Conservation (phyloP, 2,888 invertebrate species). For the Bombylius discolor region DNA sequence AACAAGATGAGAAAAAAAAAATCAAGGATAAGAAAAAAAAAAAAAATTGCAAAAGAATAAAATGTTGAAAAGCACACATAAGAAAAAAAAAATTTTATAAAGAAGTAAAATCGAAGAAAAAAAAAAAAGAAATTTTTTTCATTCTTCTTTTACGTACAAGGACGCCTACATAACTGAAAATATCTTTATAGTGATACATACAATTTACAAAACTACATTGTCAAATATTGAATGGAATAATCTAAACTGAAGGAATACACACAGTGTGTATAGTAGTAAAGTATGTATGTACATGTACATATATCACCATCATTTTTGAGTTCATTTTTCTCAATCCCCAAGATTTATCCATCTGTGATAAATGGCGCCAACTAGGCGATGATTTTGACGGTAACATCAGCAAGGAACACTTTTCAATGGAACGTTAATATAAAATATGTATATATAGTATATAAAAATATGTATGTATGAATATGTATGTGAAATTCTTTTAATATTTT, state of each 20-base stretch:
- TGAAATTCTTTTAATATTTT: neutral
- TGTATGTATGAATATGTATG: too few relatives aligned
- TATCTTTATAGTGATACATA: too few relatives aligned
- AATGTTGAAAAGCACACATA: too few relatives aligned
- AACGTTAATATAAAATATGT: too few relatives aligned
- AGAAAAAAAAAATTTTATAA: too few relatives aligned
- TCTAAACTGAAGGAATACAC: neutral
- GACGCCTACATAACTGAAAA: too few relatives aligned
- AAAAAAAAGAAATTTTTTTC: neutral
- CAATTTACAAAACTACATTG: neutral
- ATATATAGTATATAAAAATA: too few relatives aligned
- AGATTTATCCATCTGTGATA: constrained; percentile 25
- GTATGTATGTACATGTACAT: too few relatives aligned
- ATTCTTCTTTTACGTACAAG: neutral
- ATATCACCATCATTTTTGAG: too few relatives aligned
- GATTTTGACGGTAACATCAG: neutral
- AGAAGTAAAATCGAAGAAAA: neutral
- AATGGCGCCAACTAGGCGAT: constrained; percentile 35
- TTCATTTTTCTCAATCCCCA: constrained; percentile 2
- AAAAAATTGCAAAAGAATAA: too few relatives aligned
- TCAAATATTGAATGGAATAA: neutral
- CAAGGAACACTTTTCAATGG: neutral
- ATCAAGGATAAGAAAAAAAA: too few relatives aligned
- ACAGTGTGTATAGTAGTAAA: too few relatives aligned
- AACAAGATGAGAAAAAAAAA: neutral